Evolutionary conservation across 2,113 vertebrate species (phyloP).

Genomic region (Caretta caretta): DNA sequence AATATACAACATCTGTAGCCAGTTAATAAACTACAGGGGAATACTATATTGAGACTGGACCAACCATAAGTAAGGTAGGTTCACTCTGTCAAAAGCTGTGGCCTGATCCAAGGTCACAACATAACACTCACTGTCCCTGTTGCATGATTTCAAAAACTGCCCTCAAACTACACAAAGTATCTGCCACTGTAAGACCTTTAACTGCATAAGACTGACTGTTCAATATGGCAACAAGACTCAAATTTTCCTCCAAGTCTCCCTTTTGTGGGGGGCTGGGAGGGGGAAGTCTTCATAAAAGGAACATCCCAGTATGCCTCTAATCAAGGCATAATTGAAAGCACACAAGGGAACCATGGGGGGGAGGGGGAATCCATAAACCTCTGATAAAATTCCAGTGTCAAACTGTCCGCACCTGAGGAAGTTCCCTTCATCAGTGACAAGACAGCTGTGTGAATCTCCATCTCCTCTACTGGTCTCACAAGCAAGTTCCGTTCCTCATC

Average conservation of each 20-base stretch:
- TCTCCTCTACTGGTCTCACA: not conserved
- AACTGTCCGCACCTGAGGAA: not conserved
- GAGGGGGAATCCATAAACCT: not conserved
- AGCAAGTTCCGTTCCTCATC: not conserved
- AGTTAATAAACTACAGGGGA: not conserved
- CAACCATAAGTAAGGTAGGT: conserved; percentile 6
- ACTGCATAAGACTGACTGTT: not conserved
- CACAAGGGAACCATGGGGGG: not conserved
- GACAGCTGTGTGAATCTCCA: not conserved
- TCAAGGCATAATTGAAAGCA: not conserved
- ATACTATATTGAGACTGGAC: not conserved
- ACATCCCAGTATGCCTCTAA: not conserved
- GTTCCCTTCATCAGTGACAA: not conserved
- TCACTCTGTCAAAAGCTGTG: not conserved
- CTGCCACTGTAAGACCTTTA: not conserved
- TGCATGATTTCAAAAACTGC: not conserved
- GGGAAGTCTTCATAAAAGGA: not conserved
- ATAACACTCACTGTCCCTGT: conserved; percentile 2
- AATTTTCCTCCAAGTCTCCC: not conserved
- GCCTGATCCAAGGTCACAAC: not conserved
- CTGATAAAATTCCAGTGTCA: not conserved
- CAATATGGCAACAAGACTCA: not conserved
- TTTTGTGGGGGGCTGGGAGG: not conserved
- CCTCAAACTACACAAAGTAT: not conserved
- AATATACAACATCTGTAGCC: not conserved